These are phyloP conservation scores for Atlantisia rogersi DNA, from an alignment of 2,113 vertebrate genomes.

Conservation along the genomic window DNA sequence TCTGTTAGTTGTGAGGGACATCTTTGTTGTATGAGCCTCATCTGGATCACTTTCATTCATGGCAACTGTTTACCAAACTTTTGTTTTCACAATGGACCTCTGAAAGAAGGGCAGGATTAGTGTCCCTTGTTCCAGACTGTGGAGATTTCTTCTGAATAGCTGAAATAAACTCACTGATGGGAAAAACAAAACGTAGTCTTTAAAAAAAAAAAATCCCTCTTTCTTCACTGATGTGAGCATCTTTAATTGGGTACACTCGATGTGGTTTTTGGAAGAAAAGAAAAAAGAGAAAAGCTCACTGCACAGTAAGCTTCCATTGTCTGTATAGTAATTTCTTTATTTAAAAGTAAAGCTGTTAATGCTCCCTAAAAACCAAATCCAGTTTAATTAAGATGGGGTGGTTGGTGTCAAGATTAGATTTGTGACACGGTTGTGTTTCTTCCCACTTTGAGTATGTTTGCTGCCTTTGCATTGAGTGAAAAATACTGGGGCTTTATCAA, in stretches of 20 bases:
- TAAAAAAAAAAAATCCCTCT: neutral
- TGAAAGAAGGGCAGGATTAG: neutral
- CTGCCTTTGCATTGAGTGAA: neutral
- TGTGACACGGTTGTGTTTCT: neutral
- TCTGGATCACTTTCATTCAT: neutral
- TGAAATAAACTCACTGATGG: neutral
- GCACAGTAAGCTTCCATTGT: neutral
- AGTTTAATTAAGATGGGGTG: neutral
- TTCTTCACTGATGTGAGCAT: neutral
- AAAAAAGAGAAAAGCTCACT: neutral
- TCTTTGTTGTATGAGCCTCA: neutral
- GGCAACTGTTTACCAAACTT: neutral
- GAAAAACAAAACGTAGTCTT: neutral
- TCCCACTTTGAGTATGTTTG: neutral
- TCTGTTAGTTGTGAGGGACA: neutral
- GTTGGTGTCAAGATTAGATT: neutral
- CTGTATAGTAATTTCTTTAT: neutral
- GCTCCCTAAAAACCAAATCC: neutral
- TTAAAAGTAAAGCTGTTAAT: neutral
- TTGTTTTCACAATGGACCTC: neutral
- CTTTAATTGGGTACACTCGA: neutral
- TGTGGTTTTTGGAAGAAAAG: neutral
- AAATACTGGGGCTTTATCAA: neutral
- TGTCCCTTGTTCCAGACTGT: neutral
- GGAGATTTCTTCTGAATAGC: neutral